Percentiles rank a stretch among this genome's conserved stretches.
Conservation (phyloP, 2,888 invertebrate species). For the Flexamia atlantica region DNA sequence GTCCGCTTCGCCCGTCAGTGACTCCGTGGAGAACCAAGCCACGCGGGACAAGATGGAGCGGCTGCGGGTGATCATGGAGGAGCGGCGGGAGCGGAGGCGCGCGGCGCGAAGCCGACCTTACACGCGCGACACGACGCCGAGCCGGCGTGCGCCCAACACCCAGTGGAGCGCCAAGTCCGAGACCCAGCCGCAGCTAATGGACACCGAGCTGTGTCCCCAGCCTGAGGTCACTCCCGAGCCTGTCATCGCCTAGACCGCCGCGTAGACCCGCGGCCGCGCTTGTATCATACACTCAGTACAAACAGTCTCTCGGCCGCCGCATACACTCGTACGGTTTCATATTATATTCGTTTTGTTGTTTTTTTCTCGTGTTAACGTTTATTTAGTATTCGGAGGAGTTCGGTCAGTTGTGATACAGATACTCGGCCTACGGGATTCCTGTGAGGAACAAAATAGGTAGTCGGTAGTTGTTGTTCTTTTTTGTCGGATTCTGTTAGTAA, state of each 20-base stretch:
- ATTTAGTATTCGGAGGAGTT: conserved; percentile 18
- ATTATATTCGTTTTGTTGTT: conserved; percentile 11
- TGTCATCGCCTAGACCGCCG: conserved; percentile 67
- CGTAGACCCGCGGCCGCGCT: conserved; percentile 8
- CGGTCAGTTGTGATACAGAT: conserved; percentile 5
- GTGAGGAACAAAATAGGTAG: conserved; percentile 9
- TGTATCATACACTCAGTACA: conserved; percentile 41
- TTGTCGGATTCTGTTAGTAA: not conserved
- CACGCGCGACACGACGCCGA: conserved; percentile 64
- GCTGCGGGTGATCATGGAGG: conserved; percentile 92
- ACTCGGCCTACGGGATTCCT: no score
- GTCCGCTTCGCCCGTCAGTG: conserved; percentile 73
- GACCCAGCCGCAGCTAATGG: conserved; percentile 66
- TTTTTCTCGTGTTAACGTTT: conserved; percentile 6
- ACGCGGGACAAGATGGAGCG: conserved; percentile 93
- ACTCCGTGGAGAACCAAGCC: conserved; percentile 85
- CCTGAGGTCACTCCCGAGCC: conserved; percentile 68
- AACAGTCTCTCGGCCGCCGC: conserved; percentile 19
- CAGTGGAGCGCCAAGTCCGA: conserved; percentile 67
- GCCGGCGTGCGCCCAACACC: conserved; percentile 44
- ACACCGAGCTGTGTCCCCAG: conserved; percentile 67
- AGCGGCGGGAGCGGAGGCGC: conserved; percentile 83
- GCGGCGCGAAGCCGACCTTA: conserved; percentile 84
- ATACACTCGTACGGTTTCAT: conserved; percentile 29
- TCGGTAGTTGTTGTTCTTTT: not conserved